Conservation (phyloP, 2,888 invertebrate species). For the Rotaria sp. region DNA sequence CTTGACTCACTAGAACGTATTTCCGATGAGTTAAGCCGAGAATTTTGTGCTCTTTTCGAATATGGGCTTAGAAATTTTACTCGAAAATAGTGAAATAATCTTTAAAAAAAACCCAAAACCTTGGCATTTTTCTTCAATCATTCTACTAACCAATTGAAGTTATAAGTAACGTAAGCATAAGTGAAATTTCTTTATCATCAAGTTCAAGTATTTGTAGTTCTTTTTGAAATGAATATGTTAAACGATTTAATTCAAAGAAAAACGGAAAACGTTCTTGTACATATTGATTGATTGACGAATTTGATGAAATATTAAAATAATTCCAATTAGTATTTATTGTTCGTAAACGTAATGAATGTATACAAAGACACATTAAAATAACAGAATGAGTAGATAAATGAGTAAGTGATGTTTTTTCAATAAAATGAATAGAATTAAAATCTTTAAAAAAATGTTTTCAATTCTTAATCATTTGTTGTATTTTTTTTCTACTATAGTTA, state of each 20-base stretch:
- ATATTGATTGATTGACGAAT: neutral
- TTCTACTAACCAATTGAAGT: neutral
- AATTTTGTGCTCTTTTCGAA: too few relatives aligned
- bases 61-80: too few relatives aligned
- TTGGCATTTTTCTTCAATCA: too few relatives aligned
- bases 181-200: neutral
- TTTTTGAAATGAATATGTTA: slow-evolving; percentile 14
- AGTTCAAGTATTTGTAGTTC: slow-evolving; percentile 8
- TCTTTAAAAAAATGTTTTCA: neutral
- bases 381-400: neutral
- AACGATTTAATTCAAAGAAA: neutral
- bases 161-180: neutral
- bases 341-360: neutral
- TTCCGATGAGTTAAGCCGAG: too few relatives aligned
- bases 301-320: neutral
- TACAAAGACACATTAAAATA: neutral
- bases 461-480: too few relatives aligned
- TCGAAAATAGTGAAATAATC: too few relatives aligned
- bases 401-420: neutral
- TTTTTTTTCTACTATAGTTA: too few relatives aligned
- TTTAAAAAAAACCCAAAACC: too few relatives aligned
- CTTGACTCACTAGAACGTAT: too few relatives aligned
- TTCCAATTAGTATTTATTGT: neutral
- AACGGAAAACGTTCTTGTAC: neutral
- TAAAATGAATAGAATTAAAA: neutral